phyloP scores from a whole-genome alignment of 2,888 invertebrate genomes.

The Unio pictorum region DNA sequence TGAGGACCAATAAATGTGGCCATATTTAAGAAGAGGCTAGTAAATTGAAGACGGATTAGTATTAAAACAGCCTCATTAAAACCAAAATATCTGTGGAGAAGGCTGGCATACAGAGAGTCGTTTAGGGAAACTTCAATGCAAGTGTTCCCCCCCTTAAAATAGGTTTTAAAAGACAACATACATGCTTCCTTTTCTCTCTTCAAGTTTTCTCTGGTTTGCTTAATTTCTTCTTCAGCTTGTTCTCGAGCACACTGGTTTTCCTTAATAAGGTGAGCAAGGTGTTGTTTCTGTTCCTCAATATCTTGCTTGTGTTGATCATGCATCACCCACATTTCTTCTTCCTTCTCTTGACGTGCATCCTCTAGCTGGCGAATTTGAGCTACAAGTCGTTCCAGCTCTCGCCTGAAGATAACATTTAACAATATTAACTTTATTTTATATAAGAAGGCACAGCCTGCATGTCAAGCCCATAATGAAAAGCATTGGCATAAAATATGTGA shows the following conservation, averaged over 20 bases:
- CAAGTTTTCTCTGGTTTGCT: slow-evolving; percentile 43
- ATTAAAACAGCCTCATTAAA: no score
- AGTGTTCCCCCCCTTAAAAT: no score
- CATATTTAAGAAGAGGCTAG: no score
- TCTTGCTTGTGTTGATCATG: slow-evolving; percentile 54
- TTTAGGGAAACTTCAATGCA: not conserved
- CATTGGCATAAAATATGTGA: no score
- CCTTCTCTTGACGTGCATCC: slow-evolving; percentile 46
- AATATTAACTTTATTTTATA: no score
- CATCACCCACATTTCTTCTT: slow-evolving; percentile 51
- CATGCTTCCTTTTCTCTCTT: slow-evolving; percentile 50
- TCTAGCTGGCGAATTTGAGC: slow-evolving; percentile 50
- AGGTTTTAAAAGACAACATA: slow-evolving; percentile 28
- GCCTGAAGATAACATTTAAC: slow-evolving; percentile 26
- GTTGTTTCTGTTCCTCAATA: slow-evolving; percentile 53
- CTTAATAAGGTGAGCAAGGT: slow-evolving; percentile 40
- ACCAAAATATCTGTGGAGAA: not conserved
- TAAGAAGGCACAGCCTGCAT: not conserved
- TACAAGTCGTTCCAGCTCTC: slow-evolving; percentile 49
- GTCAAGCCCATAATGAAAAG: not conserved
- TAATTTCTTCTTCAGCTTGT: slow-evolving; percentile 49
- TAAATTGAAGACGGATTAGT: no score
- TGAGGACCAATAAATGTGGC: no score
- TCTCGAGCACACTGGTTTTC: slow-evolving; percentile 43
- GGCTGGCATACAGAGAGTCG: not conserved